Evolutionary conservation across 1,140 invertebrate species (phyloP).

Genomic region (Eufriesea mexicana): DNA sequence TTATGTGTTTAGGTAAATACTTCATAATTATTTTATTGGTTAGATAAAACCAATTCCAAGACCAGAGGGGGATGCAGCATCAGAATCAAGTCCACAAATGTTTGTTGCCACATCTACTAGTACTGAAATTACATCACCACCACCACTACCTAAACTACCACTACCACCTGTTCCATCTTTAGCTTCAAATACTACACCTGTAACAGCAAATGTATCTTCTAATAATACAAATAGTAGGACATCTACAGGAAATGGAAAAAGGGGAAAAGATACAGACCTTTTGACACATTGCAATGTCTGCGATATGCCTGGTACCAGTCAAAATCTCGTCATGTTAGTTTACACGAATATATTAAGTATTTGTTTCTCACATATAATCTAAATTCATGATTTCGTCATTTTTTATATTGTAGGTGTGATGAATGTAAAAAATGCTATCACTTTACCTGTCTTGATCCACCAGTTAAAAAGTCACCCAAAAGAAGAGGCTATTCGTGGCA

Average conservation of each 20-base stretch:
- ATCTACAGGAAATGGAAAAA: slow-evolving; percentile 67
- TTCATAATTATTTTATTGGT: slow-evolving; percentile 18
- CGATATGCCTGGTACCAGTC: slow-evolving; percentile 83
- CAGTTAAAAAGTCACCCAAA: slow-evolving; percentile 96
- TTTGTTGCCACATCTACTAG: slow-evolving; percentile 88
- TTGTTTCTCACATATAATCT: slow-evolving; percentile 3
- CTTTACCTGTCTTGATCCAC: slow-evolving; percentile 95
- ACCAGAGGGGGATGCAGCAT: slow-evolving; percentile 86
- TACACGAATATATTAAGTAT: slow-evolving; percentile 23
- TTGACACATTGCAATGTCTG: slow-evolving; percentile 87
- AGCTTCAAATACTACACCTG: slow-evolving; percentile 18
- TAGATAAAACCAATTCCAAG: slow-evolving; percentile 92
- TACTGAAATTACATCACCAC: slow-evolving; percentile 85
- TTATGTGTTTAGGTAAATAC: slow-evolving; percentile 7
- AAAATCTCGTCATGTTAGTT: slow-evolving; percentile 88
- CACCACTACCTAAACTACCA: slow-evolving; percentile 76
- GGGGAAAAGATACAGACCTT: slow-evolving; percentile 78
- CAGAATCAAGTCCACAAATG: slow-evolving; percentile 85
- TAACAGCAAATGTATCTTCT: slow-evolving; percentile 38
- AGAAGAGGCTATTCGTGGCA: slow-evolving; percentile 97
- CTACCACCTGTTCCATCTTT: slow-evolving; percentile 74
- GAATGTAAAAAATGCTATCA: slow-evolving; percentile 95
- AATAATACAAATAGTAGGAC: slow-evolving; percentile 63
- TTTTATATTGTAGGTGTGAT: slow-evolving; percentile 88
- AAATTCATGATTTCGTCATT: slow-evolving; percentile 10